Evolutionary conservation across 2,797 vertebrate genomes (phyloP).

Genomic region (Tapirus indicus): DNA sequence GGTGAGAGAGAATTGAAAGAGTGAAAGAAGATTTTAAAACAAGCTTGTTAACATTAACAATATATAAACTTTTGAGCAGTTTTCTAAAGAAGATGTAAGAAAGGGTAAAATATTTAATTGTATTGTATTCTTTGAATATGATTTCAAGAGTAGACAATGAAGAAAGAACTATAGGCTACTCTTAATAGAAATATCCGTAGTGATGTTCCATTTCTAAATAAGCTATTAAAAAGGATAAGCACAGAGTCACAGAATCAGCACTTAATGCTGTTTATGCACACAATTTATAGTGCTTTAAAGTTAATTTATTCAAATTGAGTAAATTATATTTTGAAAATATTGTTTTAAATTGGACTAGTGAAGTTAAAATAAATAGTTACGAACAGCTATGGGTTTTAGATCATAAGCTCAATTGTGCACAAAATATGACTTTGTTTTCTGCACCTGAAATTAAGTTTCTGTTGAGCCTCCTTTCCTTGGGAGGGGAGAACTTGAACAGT

Average conservation of each 20-base stretch:
- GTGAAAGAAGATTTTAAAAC: background rate
- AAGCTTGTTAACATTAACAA: background rate
- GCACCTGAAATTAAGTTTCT: conserved; percentile 6
- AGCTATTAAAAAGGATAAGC: background rate
- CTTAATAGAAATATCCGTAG: background rate
- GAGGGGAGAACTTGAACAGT: background rate
- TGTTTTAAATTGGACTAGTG: background rate
- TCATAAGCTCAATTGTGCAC: background rate
- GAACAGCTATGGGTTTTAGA: background rate
- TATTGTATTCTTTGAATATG: background rate
- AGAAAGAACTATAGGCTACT: background rate
- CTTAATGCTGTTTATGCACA: background rate
- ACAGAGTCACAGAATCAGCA: background rate
- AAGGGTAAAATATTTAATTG: conserved; percentile 16
- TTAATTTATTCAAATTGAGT: background rate
- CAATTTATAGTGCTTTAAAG: background rate
- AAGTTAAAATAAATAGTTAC: conserved; percentile 43
- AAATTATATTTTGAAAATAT: conserved; percentile 30
- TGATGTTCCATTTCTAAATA: background rate
- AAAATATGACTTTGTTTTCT: conserved; percentile 29
- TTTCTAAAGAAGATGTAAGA: background rate
- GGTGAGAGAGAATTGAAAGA: background rate
- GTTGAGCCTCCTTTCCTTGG: background rate
- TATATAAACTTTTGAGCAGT: background rate
- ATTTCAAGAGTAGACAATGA: conserved; percentile 26